phyloP scores from a whole-genome alignment of 2,797 vertebrate species.

The Momotus momota region DNA sequence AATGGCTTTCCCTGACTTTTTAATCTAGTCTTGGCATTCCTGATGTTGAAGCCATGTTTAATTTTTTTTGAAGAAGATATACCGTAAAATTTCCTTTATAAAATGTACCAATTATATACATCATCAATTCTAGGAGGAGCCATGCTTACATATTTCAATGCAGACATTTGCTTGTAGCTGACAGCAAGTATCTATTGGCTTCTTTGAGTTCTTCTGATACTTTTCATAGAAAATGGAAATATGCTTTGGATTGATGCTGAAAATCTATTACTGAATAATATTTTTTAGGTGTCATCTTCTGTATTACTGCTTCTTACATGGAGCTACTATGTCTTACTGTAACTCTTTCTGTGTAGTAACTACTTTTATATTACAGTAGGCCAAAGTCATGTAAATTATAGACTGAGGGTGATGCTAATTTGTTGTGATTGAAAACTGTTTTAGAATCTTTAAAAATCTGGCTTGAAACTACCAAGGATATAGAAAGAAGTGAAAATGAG shows the following conservation, averaged over 20 bases:
- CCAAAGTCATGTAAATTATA: background rate
- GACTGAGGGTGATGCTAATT: background rate
- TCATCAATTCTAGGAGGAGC: background rate
- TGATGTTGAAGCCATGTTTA: background rate
- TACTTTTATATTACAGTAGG: background rate
- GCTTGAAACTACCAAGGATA: background rate
- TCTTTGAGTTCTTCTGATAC: background rate
- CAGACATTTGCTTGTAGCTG: background rate
- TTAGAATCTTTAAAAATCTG: background rate
- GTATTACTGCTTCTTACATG: background rate
- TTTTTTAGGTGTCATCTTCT: background rate
- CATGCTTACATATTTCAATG: background rate
- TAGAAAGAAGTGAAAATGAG: background rate
- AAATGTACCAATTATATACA: fast-evolving
- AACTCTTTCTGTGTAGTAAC: background rate
- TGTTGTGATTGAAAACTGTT: background rate
- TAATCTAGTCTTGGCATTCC: background rate
- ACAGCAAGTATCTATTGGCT: background rate
- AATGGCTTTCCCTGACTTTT: background rate
- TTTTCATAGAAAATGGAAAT: background rate
- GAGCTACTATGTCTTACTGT: fast-evolving
- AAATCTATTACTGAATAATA: background rate
- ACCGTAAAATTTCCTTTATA: background rate
- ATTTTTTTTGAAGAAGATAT: background rate
- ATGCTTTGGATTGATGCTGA: background rate